Evolutionary conservation across 1,140 invertebrate genomes (phyloP).

Genomic region (Cydia fagiglandana): DNA sequence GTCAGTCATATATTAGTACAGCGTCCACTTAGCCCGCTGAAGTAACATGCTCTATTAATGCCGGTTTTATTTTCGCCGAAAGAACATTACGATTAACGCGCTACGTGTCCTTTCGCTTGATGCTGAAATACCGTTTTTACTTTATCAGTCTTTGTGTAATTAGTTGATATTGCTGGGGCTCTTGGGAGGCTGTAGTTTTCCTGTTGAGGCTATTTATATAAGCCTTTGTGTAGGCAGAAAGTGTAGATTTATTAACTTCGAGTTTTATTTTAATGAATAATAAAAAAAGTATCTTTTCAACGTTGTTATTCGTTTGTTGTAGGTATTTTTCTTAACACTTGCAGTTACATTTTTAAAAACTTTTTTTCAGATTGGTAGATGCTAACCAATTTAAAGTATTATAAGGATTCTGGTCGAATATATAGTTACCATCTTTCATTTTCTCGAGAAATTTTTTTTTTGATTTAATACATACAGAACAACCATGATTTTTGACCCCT

Average conservation of each 20-base stretch:
- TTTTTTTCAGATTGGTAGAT: too few relatives aligned
- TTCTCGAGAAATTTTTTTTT: too few relatives aligned
- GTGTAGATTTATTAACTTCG: neutral
- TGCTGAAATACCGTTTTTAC: constrained; percentile 22
- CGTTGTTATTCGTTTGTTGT: too few relatives aligned
- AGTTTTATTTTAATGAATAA: too few relatives aligned
- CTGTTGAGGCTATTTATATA: neutral
- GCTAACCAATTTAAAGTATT: too few relatives aligned
- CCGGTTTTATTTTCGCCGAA: constrained; percentile 34
- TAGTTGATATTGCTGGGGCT: constrained; percentile 7
- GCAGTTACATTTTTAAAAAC: too few relatives aligned
- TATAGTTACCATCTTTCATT: too few relatives aligned
- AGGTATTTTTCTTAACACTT: too few relatives aligned
- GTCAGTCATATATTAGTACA: neutral
- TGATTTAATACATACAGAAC: too few relatives aligned
- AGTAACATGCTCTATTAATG: constrained; percentile 48
- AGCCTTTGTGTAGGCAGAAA: neutral
- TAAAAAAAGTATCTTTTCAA: too few relatives aligned
- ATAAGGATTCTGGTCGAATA: too few relatives aligned
- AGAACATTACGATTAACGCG: constrained; percentile 3
- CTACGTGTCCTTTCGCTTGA: constrained; percentile 7
- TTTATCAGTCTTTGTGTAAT: constrained; percentile 26
- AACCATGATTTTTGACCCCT: too few relatives aligned
- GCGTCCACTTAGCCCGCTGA: constrained; percentile 43
- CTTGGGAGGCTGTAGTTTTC: constrained; percentile 22